Conservation (phyloP, 2,797 vertebrate genomes). For the Amblyopsis hoosieri region DNA sequence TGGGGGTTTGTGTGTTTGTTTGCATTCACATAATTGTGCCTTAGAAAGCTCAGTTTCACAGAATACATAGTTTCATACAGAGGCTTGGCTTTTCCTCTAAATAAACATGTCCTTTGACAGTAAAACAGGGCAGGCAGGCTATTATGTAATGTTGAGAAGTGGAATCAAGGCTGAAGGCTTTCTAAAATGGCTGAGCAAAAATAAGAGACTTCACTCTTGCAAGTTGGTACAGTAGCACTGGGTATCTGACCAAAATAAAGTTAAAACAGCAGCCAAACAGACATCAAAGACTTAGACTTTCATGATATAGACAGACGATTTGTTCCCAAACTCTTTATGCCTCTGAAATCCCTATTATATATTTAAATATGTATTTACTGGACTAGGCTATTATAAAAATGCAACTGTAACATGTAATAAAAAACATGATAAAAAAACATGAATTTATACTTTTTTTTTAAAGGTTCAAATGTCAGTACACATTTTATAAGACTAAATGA, state of each 20-base stretch:
- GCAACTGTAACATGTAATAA: too few relatives aligned
- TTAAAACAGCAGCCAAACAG: not conserved
- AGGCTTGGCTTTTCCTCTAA: constrained; percentile 29
- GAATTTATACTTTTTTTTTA: too few relatives aligned
- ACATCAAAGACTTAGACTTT: too few relatives aligned
- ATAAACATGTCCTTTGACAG: constrained; percentile 9
- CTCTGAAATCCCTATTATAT: too few relatives aligned
- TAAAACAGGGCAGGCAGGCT: constrained; percentile 17
- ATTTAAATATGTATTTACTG: too few relatives aligned
- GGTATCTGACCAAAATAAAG: not conserved
- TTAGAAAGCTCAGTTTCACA: constrained; percentile 19
- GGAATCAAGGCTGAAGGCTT: constrained; percentile 19
- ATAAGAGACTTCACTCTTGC: not conserved
- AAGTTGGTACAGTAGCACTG: not conserved
- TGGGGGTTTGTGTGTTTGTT: constrained; percentile 2
- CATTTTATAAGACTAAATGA: too few relatives aligned
- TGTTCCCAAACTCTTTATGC: too few relatives aligned
- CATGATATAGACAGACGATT: too few relatives aligned
- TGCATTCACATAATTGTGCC: constrained; percentile 7
- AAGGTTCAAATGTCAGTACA: too few relatives aligned
- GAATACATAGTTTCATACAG: constrained; percentile 29
- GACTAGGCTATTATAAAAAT: too few relatives aligned
- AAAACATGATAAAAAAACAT: too few relatives aligned
- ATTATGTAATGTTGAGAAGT: constrained; percentile 19
- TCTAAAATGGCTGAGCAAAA: constrained; percentile 3